Percentiles rank a stretch among this genome's conserved stretches.
Conservation (phyloP, 1,140 invertebrate species). For the Orchestia grillus region DNA sequence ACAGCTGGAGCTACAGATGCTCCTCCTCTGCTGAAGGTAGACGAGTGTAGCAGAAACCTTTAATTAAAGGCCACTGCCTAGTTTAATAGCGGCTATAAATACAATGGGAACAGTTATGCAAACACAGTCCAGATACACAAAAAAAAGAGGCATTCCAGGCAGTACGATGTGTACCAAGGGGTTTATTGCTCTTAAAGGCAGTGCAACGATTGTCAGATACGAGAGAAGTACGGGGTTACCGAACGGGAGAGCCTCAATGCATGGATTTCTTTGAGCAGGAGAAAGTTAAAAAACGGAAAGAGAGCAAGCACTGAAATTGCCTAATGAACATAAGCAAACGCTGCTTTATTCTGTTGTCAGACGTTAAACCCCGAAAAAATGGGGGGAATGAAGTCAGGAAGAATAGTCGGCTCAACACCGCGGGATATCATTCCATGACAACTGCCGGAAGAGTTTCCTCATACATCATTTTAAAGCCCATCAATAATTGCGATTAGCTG, state of each 20-base stretch:
- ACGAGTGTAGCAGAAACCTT: constrained; percentile 44
- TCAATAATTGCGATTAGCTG: neutral
- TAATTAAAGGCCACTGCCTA: constrained; percentile 55
- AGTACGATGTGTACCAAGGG: constrained; percentile 48
- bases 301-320: neutral
- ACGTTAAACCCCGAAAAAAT: neutral
- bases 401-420: neutral
- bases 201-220: constrained; percentile 43
- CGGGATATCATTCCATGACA: neutral
- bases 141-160: constrained; percentile 44
- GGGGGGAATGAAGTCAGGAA: neutral
- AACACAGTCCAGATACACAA: constrained; percentile 50
- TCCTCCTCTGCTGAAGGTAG: constrained; percentile 21
- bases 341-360: neutral
- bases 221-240: neutral
- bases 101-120: constrained; percentile 52
- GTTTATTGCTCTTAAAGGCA: constrained; percentile 56
- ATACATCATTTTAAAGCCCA: constrained; percentile 30
- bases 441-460: neutral
- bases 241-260: neutral
- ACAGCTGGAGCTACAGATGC: neutral
- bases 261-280: neutral
- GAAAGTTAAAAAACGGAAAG: neutral
- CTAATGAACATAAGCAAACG: neutral
- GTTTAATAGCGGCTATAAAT: constrained; percentile 54